Conservation (phyloP, 2,797 vertebrate species). For the Clamator glandarius region DNA sequence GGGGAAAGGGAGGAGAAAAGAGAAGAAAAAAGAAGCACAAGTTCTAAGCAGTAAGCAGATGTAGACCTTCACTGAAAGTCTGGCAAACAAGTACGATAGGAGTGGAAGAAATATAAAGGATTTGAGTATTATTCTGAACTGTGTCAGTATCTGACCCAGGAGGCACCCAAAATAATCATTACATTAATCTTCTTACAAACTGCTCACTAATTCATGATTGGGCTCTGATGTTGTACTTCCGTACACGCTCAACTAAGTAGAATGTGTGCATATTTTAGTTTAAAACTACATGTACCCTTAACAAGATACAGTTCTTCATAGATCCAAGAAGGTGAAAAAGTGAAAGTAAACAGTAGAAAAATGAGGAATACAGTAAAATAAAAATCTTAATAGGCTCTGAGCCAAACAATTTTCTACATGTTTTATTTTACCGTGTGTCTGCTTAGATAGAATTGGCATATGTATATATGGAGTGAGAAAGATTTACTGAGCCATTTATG, state of each 20-base stretch:
- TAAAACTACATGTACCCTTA: not conserved
- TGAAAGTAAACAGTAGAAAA: slow-evolving; percentile 17
- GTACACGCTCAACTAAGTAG: not conserved
- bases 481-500: slow-evolving; percentile 42
- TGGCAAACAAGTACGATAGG: not conserved
- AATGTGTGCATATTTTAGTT: not conserved
- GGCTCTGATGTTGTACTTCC: not conserved
- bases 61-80: not conserved
- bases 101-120: not conserved
- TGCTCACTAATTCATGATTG: not conserved
- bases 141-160: not conserved
- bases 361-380: not conserved
- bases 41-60: not conserved
- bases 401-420: slow-evolving; percentile 5
- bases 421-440: slow-evolving; percentile 12
- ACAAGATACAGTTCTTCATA: not conserved
- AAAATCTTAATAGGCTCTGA: not conserved
- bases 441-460: slow-evolving; percentile 40
- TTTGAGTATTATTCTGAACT: not conserved
- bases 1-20: not conserved
- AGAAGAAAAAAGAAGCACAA: accelerated
- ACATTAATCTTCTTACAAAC: not conserved
- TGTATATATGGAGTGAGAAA: slow-evolving; percentile 2
- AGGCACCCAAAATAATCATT: not conserved
- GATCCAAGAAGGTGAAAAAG: not conserved